A percentile compares a stretch with the other conserved stretches of the same genome.
Evolutionary conservation across 2,888 invertebrate genomes (phyloP).

Genomic region (Argyresthia goedartella): DNA sequence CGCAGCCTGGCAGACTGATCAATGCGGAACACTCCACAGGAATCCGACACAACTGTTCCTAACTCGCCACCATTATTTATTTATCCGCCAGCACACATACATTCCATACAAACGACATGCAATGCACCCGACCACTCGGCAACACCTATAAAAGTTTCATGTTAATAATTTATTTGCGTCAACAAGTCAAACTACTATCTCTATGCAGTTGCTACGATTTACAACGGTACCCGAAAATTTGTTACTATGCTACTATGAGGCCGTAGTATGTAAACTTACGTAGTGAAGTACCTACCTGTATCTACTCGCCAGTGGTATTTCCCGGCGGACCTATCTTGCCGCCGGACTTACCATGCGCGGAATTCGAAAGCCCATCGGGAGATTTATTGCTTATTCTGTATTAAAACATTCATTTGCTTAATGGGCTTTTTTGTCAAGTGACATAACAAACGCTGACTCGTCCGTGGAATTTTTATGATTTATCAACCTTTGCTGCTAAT

Average conservation of each 20-base stretch:
- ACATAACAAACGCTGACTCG: slow-evolving; percentile 23
- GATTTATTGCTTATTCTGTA: slow-evolving; percentile 69
- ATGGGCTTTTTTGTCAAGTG: slow-evolving; percentile 66
- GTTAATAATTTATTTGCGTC: background rate
- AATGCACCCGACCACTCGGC: slow-evolving; percentile 9
- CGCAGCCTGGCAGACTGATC: slow-evolving; percentile 16
- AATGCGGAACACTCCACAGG: slow-evolving; percentile 48
- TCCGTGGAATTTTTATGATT: slow-evolving; percentile 48
- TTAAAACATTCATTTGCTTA: slow-evolving; percentile 68
- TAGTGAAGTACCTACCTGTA: background rate
- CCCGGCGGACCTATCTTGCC: slow-evolving; percentile 64
- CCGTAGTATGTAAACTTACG: background rate
- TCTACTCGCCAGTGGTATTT: slow-evolving; percentile 49
- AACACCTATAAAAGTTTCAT: background rate
- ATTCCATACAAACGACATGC: slow-evolving; percentile 20
- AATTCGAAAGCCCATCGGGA: slow-evolving; percentile 69
- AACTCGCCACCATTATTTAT: slow-evolving; percentile 37
- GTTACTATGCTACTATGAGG: background rate
- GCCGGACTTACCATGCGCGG: slow-evolving; percentile 61
- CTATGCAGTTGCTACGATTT: background rate
- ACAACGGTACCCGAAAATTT: background rate
- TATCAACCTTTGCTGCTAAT: slow-evolving; percentile 27
- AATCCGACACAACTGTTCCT: slow-evolving; percentile 44
- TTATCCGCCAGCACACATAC: slow-evolving; percentile 21
- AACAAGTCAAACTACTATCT: background rate